Evolutionary conservation across 2,113 vertebrate species (phyloP).

Genomic region (Pollachius pollachius): DNA sequence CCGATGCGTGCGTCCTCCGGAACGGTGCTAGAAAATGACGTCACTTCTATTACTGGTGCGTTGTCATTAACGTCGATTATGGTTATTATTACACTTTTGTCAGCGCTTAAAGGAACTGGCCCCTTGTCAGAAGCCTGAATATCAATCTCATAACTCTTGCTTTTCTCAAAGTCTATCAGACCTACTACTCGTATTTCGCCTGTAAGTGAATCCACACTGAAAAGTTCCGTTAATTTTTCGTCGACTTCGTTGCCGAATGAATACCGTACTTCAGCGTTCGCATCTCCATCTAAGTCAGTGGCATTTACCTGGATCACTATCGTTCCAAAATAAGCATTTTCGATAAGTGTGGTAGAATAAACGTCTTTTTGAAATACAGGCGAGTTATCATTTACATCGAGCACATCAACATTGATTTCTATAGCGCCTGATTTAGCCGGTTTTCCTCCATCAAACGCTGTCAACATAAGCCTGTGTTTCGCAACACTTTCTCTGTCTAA

Average conservation of each 20-base stretch:
- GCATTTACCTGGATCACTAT: conserved; percentile 57
- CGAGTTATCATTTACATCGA: conserved; percentile 70
- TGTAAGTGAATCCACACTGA: conserved; percentile 37
- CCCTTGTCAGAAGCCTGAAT: conserved; percentile 58
- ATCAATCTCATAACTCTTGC: conserved; percentile 57
- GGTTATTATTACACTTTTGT: conserved; percentile 62
- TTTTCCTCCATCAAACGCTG: conserved; percentile 65
- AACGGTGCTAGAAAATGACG: conserved; percentile 59
- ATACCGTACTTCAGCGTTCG: conserved; percentile 58
- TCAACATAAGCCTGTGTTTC: conserved; percentile 41
- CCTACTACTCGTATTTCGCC: conserved; percentile 59
- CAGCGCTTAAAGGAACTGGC: neutral
- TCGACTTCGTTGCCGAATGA: conserved; percentile 44
- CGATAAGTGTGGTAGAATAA: conserved; percentile 41
- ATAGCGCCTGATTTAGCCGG: conserved; percentile 53
- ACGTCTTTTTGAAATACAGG: conserved; percentile 60
- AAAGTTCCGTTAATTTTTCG: neutral
- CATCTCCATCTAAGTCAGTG: conserved; percentile 57
- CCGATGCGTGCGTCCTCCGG: conserved; percentile 60
- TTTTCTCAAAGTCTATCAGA: conserved; percentile 51
- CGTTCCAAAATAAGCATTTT: conserved; percentile 53
- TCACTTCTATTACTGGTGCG: conserved; percentile 62
- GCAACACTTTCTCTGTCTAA: conserved; percentile 58
- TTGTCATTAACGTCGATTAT: conserved; percentile 79
- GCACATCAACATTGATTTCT: conserved; percentile 54